Conservation (phyloP, 2,797 vertebrate genomes). For the Pangasius sanitwongsei region DNA sequence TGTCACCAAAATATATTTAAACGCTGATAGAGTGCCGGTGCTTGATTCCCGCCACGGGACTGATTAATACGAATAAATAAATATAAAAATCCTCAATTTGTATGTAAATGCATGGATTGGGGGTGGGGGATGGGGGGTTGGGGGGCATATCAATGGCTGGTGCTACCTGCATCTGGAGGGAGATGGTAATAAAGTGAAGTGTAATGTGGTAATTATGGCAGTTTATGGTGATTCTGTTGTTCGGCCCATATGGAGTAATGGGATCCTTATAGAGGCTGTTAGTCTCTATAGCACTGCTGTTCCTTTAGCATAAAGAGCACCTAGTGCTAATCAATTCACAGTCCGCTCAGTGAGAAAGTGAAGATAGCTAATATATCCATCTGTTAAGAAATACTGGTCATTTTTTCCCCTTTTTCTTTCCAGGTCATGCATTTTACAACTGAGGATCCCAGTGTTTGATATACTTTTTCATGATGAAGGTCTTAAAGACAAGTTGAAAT, state of each 20-base stretch:
- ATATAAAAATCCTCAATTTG: constrained; percentile 87
- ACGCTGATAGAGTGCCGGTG: constrained; percentile 86
- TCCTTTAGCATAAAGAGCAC: constrained; percentile 45
- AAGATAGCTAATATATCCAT: constrained; percentile 41
- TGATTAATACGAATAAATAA: constrained; percentile 82
- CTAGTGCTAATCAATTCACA: constrained; percentile 42
- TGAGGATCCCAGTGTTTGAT: not conserved
- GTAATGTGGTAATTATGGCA: constrained; percentile 88
- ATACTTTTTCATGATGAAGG: not conserved
- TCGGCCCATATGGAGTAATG: constrained; percentile 75
- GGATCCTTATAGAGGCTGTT: constrained; percentile 65
- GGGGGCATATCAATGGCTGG: constrained; percentile 74
- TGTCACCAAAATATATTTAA: constrained; percentile 91
- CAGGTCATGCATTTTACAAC: not conserved
- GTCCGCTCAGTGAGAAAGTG: constrained; percentile 5
- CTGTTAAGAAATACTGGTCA: constrained; percentile 30
- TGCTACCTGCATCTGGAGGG: constrained; percentile 82
- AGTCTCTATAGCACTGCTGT: constrained; percentile 43
- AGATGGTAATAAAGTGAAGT: constrained; percentile 85
- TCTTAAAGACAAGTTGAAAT: constrained; percentile 13
- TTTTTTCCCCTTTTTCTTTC: constrained; percentile 1
- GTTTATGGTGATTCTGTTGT: constrained; percentile 80
- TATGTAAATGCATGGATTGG: constrained; percentile 83
- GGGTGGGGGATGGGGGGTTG: constrained; percentile 50
- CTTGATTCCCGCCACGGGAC: constrained; percentile 84